These are phyloP conservation scores for Cirrhinus mrigala DNA, from an alignment of 2,797 vertebrate genomes.

Conservation along the genomic window DNA sequence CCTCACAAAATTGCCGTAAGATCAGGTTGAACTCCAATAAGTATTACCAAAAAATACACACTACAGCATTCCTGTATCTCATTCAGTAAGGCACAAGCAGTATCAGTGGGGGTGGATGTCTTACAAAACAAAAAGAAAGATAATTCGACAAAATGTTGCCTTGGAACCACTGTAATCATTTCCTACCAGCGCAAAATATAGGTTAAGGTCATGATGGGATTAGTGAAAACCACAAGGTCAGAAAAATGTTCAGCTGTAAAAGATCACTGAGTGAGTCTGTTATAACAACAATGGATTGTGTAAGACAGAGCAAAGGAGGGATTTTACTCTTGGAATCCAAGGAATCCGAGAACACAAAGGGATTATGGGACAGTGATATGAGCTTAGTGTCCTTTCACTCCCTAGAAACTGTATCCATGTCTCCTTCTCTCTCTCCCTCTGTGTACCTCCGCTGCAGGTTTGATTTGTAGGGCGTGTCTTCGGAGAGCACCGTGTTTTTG, in stretches of 20 bases:
- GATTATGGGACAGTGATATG: constrained; percentile 45
- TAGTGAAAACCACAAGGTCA: neutral
- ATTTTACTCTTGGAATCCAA: constrained; percentile 28
- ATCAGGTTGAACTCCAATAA: too few species aligned
- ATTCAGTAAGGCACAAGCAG: neutral
- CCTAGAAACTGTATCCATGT: constrained; percentile 8
- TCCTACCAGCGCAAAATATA: neutral
- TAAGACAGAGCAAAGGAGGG: constrained; percentile 27
- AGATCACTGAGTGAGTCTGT: constrained; percentile 2
- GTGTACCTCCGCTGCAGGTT: neutral
- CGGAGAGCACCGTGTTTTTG: constrained; percentile 41
- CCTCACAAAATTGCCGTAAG: too few species aligned
- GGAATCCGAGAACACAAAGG: constrained; percentile 41
- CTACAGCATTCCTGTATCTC: too few species aligned
- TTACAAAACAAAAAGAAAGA: neutral
- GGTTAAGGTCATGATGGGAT: neutral
- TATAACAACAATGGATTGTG: constrained; percentile 27
- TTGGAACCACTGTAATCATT: neutral
- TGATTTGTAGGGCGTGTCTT: constrained; percentile 10
- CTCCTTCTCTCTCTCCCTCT: neutral
- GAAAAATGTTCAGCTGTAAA: constrained; percentile 26
- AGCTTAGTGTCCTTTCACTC: constrained; percentile 11
- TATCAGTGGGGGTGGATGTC: neutral
- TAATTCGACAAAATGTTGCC: neutral
- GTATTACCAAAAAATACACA: too few species aligned